phyloP scores from a whole-genome alignment of 2,888 invertebrate genomes.

The Pterostichus niger region DNA sequence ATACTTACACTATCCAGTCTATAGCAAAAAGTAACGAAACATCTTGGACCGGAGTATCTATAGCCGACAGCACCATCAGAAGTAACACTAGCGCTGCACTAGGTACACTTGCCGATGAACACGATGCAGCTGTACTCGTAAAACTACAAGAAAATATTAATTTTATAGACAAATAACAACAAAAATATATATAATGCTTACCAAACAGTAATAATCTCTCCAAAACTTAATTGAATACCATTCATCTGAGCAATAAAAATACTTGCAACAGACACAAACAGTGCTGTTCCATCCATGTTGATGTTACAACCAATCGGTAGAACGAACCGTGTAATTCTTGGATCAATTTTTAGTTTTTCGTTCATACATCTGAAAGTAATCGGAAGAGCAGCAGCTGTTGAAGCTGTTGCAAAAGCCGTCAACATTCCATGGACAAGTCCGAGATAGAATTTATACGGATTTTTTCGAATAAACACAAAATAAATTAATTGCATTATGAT shows the following conservation, averaged over 20 bases:
- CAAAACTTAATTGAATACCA: conserved; percentile 87
- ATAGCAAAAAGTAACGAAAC: conserved; percentile 91
- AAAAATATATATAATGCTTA: conserved; percentile 76
- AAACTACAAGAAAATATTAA: conserved; percentile 78
- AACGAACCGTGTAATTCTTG: conserved; percentile 91
- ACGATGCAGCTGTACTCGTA: conserved; percentile 91
- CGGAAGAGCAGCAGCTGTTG: conserved; percentile 94
- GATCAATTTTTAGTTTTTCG: conserved; percentile 89
- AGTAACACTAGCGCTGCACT: conserved; percentile 91
- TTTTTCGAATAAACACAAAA: conserved; percentile 87
- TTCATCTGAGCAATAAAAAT: conserved; percentile 94
- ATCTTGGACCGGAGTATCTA: conserved; percentile 90
- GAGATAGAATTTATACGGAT: conserved; percentile 93
- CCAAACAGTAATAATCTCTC: conserved; percentile 93
- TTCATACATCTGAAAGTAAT: conserved; percentile 92
- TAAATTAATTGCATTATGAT: conserved; percentile 92
- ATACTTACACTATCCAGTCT: conserved; percentile 94
- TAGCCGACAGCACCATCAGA: conserved; percentile 88
- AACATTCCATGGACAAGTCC: conserved; percentile 87
- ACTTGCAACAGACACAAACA: conserved; percentile 93
- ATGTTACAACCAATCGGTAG: conserved; percentile 95
- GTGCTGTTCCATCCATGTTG: conserved; percentile 95
- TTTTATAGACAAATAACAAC: conserved; percentile 6
- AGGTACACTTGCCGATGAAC: conserved; percentile 93
- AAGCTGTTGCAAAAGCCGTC: conserved; percentile 94